Percentiles rank a stretch among this genome's conserved stretches.
Conservation (phyloP, 2,888 invertebrate species). For the Lepeophtheirus nordmannii region DNA sequence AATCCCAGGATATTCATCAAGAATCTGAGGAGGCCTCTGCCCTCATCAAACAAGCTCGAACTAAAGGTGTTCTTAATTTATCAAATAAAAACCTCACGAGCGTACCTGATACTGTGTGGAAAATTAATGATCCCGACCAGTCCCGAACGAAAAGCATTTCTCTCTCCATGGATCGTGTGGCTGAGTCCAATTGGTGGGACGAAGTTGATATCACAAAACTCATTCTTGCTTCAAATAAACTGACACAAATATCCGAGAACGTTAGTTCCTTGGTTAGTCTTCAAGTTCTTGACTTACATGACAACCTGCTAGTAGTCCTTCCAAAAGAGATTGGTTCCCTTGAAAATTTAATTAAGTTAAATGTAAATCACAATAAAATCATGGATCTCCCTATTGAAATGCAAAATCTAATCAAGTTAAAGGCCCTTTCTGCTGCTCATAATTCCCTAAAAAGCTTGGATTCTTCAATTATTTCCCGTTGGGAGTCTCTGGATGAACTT, state of each 20-base stretch:
- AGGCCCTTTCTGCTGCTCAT: constrained; percentile 54
- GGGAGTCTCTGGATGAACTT: constrained; percentile 58
- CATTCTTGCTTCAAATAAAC: constrained; percentile 41
- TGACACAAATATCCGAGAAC: constrained; percentile 33
- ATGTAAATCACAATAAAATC: constrained; percentile 57
- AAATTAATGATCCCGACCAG: background rate
- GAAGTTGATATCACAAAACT: constrained; percentile 57
- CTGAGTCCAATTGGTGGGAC: constrained; percentile 57
- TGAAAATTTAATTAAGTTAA: constrained; percentile 50
- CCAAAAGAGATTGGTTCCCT: constrained; percentile 58
- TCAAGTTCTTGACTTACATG: constrained; percentile 44
- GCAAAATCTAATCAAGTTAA: constrained; percentile 51
- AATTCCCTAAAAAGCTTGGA: constrained; percentile 52
- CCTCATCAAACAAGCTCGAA: background rate
- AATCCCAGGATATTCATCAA: background rate
- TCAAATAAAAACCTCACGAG: background rate
- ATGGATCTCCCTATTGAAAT: constrained; percentile 48
- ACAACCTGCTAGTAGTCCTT: constrained; percentile 56
- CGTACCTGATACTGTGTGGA: background rate
- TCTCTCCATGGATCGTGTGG: constrained; percentile 13
- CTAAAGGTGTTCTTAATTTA: background rate
- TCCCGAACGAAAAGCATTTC: background rate
- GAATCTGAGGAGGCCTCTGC: background rate
- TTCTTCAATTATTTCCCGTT: constrained; percentile 48
- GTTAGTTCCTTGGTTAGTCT: constrained; percentile 34